A percentile compares a stretch with the other conserved stretches of the same genome.
Evolutionary conservation across 2,113 vertebrate species (phyloP).

Genomic region (Trogon surrucura): DNA sequence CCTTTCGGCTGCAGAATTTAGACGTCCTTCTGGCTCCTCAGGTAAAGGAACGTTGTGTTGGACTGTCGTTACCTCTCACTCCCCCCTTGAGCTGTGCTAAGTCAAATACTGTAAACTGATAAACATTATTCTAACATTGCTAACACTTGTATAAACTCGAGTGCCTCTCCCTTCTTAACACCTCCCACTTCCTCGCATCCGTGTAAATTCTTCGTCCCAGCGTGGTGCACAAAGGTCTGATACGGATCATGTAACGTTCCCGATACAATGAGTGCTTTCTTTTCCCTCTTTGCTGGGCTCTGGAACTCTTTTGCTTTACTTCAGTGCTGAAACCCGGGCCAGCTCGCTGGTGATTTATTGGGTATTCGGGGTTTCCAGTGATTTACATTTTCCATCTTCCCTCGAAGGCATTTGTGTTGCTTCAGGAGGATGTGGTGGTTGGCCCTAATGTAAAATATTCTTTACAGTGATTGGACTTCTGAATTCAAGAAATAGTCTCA

Average conservation of each 20-base stretch:
- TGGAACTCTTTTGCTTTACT: slow-evolving; percentile 36
- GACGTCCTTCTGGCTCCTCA: slow-evolving; percentile 55
- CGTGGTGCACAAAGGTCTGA: slow-evolving; percentile 31
- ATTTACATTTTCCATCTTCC: slow-evolving; percentile 62
- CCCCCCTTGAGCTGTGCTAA: slow-evolving; percentile 70
- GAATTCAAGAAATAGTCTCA: background rate
- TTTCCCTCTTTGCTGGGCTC: slow-evolving; percentile 9
- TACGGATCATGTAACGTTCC: slow-evolving; percentile 32
- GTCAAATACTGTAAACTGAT: slow-evolving; percentile 59
- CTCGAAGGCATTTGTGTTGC: background rate
- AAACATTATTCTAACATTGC: slow-evolving; percentile 61
- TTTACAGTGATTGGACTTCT: slow-evolving; percentile 1
- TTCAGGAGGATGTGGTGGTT: slow-evolving; percentile 32
- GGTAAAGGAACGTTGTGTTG: slow-evolving; percentile 61
- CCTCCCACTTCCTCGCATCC: slow-evolving; percentile 43
- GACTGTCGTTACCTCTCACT: slow-evolving; percentile 60
- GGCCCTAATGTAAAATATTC: slow-evolving; percentile 8
- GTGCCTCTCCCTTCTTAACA: slow-evolving; percentile 31
- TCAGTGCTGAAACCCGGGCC: background rate
- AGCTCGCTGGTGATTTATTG: slow-evolving; percentile 51
- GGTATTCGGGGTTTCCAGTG: slow-evolving; percentile 25
- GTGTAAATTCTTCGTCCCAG: slow-evolving; percentile 46
- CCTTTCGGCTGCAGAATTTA: slow-evolving; percentile 54
- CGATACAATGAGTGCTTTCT: slow-evolving; percentile 48
- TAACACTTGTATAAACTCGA: slow-evolving; percentile 34